Evolutionary conservation across 37 sponge, comb jelly and placozoan genomes (phyloP).

Genomic region (Diacarnus erythraeanus): DNA sequence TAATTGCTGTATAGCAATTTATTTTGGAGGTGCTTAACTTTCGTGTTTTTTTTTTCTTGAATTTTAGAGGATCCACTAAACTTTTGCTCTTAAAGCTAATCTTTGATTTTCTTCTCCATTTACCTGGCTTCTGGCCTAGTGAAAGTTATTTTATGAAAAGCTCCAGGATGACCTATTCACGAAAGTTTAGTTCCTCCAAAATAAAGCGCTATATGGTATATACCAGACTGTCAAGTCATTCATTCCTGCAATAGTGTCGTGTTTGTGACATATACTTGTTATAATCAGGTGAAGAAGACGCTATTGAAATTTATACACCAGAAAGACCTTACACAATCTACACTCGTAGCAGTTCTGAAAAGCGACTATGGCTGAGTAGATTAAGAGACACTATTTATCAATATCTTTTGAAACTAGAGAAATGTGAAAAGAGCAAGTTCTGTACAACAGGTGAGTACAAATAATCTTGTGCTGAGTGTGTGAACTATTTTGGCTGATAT

Average conservation of each 20-base stretch:
- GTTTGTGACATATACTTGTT: not conserved
- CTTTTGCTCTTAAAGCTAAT: too few relatives aligned
- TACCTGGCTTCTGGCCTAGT: too few relatives aligned
- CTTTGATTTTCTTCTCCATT: too few relatives aligned
- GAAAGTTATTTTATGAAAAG: too few relatives aligned
- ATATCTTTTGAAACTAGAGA: constrained; percentile 26
- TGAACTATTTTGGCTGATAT: too few relatives aligned
- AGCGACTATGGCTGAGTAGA: constrained; percentile 85
- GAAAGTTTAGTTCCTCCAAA: too few relatives aligned
- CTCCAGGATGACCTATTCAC: too few relatives aligned
- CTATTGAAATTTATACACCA: constrained; percentile 90
- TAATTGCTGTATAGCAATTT: not conserved
- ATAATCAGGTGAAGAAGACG: constrained; percentile 64
- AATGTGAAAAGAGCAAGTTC: not conserved
- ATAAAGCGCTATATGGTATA: not conserved
- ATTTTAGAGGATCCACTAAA: too few relatives aligned
- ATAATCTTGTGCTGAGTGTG: too few relatives aligned
- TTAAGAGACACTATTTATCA: constrained; percentile 74
- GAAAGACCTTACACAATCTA: constrained; percentile 91
- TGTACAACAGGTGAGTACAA: not conserved
- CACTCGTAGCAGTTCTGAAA: constrained; percentile 73
- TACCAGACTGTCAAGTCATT: not conserved
- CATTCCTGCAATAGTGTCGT: not conserved
- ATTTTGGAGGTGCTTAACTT: too few relatives aligned
- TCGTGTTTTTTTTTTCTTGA: too few relatives aligned